Evolutionary conservation across 2,113 vertebrate species (phyloP).

Genomic region (Gasterosteus nipponicus): DNA sequence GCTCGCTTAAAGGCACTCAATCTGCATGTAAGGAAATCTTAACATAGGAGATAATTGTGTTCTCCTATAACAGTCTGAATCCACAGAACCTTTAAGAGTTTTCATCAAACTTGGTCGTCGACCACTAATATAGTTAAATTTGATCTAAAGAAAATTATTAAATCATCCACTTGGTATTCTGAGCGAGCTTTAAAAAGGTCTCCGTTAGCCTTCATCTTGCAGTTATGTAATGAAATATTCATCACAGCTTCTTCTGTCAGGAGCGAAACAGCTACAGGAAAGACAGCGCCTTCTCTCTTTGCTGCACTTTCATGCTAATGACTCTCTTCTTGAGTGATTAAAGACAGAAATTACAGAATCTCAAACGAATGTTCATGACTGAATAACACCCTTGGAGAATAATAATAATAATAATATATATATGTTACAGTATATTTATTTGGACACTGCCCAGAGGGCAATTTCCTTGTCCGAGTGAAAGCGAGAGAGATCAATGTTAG

Average conservation of each 20-base stretch:
- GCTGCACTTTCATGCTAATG: conserved; percentile 20
- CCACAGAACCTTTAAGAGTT: conserved; percentile 13
- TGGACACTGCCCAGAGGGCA: neutral
- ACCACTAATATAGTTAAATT: conserved; percentile 40
- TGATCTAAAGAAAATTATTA: conserved; percentile 42
- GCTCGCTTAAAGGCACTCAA: neutral
- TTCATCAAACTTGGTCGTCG: conserved; percentile 31
- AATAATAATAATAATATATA: neutral
- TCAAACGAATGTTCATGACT: neutral
- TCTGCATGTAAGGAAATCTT: neutral
- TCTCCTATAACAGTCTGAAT: neutral
- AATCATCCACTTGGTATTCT: conserved; percentile 55
- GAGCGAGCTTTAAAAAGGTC: conserved; percentile 43
- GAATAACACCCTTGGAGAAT: conserved; percentile 2
- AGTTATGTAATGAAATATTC: conserved; percentile 59
- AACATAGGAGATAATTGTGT: neutral
- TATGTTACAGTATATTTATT: neutral
- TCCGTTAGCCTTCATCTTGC: conserved; percentile 53
- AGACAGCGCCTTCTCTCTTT: conserved; percentile 17
- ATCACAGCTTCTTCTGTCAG: conserved; percentile 46
- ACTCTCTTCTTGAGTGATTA: conserved; percentile 22
- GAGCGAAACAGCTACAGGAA: conserved; percentile 6
- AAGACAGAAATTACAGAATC: conserved; percentile 3
- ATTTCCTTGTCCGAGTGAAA: conserved; percentile 11
- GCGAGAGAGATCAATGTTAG: conserved; percentile 54